Conservation (phyloP, 2,888 invertebrate genomes). For the Odontothrips loti region DNA sequence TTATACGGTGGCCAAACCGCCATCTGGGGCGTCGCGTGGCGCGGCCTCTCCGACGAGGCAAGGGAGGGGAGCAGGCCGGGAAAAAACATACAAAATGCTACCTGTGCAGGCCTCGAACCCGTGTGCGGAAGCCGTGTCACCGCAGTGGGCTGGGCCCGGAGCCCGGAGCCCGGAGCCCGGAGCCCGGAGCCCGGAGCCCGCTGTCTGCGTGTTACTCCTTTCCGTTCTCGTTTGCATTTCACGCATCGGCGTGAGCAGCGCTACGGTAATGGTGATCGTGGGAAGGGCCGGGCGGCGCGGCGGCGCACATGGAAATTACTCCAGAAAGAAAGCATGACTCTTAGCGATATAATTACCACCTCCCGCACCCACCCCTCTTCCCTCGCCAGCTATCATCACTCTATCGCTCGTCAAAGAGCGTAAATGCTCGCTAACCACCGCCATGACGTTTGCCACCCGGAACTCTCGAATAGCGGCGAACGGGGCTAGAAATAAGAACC, state of each 20-base stretch:
- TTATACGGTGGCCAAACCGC: neutral
- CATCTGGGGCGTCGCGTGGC: neutral
- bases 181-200: neutral
- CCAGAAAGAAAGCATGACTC: constrained; percentile 8
- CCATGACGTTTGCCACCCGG: no score
- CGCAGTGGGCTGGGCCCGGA: neutral
- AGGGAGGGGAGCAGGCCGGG: no score
- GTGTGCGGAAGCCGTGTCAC: neutral
- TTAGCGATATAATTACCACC: neutral
- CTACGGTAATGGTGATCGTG: neutral
- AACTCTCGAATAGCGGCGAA: no score
- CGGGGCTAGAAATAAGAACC: no score
- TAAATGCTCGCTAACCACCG: no score
- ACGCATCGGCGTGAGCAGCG: neutral
- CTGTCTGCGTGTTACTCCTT: neutral
- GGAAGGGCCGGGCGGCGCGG: neutral
- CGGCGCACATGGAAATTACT: neutral
- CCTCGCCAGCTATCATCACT: no score
- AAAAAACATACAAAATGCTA: no score
- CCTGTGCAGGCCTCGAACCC: no score
- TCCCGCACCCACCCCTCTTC: no score
- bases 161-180: neutral
- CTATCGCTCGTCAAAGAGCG: no score
- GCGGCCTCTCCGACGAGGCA: no score
- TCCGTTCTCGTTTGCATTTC: constrained; percentile 22